Conservation (phyloP, 35 echinoderm and acorn worm species). For the Ophioderma brevispina region DNA sequence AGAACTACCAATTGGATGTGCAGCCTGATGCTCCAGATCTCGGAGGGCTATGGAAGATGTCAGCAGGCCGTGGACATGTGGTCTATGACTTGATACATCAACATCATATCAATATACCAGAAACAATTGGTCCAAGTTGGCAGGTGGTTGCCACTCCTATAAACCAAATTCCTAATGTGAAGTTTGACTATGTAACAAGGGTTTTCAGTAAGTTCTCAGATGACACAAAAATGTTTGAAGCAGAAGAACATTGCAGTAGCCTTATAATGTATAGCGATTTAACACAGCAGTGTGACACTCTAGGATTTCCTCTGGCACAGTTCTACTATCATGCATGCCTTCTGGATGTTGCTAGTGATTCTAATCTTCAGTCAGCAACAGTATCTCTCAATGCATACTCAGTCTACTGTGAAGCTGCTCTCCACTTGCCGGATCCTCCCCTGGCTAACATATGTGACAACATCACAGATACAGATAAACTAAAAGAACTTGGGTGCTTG, state of each 20-base stretch:
- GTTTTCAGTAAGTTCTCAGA: constrained; percentile 55
- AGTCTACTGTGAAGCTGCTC: constrained; percentile 55
- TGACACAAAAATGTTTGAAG: constrained; percentile 23
- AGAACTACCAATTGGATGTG: constrained; percentile 60
- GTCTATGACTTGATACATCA: constrained; percentile 33
- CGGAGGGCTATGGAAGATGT: constrained; percentile 80
- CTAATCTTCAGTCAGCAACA: not conserved
- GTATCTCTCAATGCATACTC: constrained; percentile 43
- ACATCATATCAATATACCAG: constrained; percentile 42
- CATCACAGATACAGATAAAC: constrained; percentile 40
- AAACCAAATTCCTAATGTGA: not conserved
- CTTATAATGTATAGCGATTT: constrained; percentile 48
- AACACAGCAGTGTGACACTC: constrained; percentile 34
- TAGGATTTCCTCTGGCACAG: constrained; percentile 43
- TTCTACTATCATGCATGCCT: constrained; percentile 78
- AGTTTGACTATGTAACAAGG: constrained; percentile 38
- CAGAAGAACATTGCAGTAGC: constrained; percentile 39
- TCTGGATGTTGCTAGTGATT: constrained; percentile 36
- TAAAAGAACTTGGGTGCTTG: constrained; percentile 63
- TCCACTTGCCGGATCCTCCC: constrained; percentile 31
- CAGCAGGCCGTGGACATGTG: constrained; percentile 42
- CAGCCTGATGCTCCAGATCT: constrained; percentile 27
- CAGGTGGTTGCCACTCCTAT: constrained; percentile 50
- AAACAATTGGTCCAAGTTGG: constrained; percentile 50
- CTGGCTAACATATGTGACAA: constrained; percentile 49